Evolutionary conservation across 2,113 vertebrate species (phyloP).

Genomic region (Noctilio leporinus): DNA sequence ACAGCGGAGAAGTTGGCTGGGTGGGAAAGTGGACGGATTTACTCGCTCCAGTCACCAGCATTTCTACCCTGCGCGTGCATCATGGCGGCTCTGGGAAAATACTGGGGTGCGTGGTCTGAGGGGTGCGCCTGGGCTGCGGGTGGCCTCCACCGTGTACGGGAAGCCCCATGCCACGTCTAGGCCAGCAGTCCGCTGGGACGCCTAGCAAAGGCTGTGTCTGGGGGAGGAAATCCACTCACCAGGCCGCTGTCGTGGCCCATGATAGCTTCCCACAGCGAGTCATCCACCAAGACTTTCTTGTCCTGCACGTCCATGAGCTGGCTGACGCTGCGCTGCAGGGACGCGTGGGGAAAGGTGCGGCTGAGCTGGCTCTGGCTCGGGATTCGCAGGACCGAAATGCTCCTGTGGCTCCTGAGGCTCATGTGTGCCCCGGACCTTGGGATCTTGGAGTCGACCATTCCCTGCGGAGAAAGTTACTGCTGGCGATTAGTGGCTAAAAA

Average conservation of each 20-base stretch:
- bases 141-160: not conserved
- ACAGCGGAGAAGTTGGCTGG: fast-evolving
- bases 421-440: conserved; percentile 73
- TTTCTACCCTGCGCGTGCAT: not conserved
- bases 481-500: not conserved
- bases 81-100: not conserved
- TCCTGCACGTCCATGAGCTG: conserved; percentile 87
- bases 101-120: not conserved
- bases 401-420: conserved; percentile 74
- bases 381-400: conserved; percentile 77
- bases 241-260: conserved; percentile 83
- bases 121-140: not conserved
- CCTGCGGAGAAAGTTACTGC: conserved; percentile 74
- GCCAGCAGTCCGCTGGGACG: not conserved
- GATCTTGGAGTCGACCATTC: conserved; percentile 87
- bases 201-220: too few relatives aligned
- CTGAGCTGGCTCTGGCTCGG: conserved; percentile 83
- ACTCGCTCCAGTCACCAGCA: not conserved
- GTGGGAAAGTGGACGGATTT: not conserved
- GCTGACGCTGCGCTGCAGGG: conserved; percentile 89
- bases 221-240: conserved; percentile 79
- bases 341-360: conserved; percentile 81
- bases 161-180: fast-evolving
- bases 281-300: conserved; percentile 84
- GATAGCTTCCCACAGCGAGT: conserved; percentile 87